Conservation (phyloP, 2,113 vertebrate species). For the Hippocampus mohnikei region DNA sequence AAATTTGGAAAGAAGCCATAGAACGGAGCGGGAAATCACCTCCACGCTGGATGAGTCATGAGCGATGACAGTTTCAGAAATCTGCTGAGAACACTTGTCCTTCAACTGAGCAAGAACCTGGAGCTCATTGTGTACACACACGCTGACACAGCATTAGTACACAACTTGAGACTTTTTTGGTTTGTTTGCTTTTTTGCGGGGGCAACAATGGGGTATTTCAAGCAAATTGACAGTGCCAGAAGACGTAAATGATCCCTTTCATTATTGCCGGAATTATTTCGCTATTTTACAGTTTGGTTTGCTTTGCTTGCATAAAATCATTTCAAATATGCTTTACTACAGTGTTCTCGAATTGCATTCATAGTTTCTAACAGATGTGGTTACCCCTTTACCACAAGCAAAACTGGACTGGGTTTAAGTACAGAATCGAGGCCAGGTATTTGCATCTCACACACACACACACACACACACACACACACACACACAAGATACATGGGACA, state of each 20-base stretch:
- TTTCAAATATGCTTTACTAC: not conserved
- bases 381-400: not conserved
- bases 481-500: too few relatives aligned
- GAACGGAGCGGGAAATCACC: slow-evolving; percentile 33
- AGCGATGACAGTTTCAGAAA: slow-evolving; percentile 15
- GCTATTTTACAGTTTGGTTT: not conserved
- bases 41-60: slow-evolving; percentile 31
- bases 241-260: not conserved
- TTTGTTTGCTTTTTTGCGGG: not conserved
- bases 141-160: slow-evolving; percentile 30
- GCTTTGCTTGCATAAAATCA: not conserved
- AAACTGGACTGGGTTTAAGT: not conserved
- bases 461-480: too few relatives aligned
- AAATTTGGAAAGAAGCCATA: slow-evolving; percentile 26
- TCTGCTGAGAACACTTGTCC: slow-evolving; percentile 38
- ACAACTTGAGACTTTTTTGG: slow-evolving; percentile 13
- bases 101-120: slow-evolving; percentile 30
- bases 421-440: not conserved
- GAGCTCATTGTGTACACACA: not conserved
- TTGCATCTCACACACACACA: too few relatives aligned
- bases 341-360: not conserved
- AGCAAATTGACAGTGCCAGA: not conserved
- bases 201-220: slow-evolving; percentile 1
- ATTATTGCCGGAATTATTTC: not conserved
- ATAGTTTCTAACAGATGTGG: not conserved